Percentiles rank a stretch among this genome's conserved stretches.
These are phyloP conservation scores for Typhlichthys subterraneus DNA, from an alignment of 2,797 vertebrate species.

Conservation along the genomic window DNA sequence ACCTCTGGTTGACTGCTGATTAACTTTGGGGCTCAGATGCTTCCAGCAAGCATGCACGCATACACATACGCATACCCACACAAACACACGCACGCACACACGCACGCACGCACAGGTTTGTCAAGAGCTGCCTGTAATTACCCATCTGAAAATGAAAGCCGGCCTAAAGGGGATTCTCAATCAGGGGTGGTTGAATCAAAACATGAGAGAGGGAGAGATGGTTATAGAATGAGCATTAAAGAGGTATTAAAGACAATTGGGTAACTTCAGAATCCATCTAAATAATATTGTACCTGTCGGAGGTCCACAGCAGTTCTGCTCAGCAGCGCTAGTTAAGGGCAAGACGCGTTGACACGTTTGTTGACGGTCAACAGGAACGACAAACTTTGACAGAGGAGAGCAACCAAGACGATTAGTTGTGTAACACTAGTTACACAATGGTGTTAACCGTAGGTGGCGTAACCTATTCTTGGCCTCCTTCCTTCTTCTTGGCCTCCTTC, in stretches of 20 bases:
- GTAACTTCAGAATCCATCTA: background rate
- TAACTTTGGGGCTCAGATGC: slow-evolving; percentile 58
- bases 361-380: too few species aligned
- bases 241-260: background rate
- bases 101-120: slow-evolving; percentile 7
- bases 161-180: slow-evolving; percentile 47
- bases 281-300: slow-evolving; percentile 3
- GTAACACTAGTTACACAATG: too few species aligned
- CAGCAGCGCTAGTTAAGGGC: too few species aligned
- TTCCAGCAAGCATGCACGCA: slow-evolving; percentile 15
- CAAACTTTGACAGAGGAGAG: too few species aligned
- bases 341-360: too few species aligned
- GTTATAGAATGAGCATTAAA: background rate
- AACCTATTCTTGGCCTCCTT: too few species aligned
- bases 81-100: slow-evolving; percentile 5
- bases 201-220: background rate
- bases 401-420: too few species aligned
- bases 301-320: background rate
- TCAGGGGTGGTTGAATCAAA: slow-evolving; percentile 34
- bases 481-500: too few species aligned
- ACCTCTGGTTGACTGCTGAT: slow-evolving; percentile 68
- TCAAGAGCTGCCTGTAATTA: slow-evolving; percentile 60
- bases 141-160: slow-evolving; percentile 56
- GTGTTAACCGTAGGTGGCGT: too few species aligned
- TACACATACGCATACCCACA: background rate